Evolutionary conservation across 2,888 invertebrate species (phyloP).

Genomic region (Athalia circularis): DNA sequence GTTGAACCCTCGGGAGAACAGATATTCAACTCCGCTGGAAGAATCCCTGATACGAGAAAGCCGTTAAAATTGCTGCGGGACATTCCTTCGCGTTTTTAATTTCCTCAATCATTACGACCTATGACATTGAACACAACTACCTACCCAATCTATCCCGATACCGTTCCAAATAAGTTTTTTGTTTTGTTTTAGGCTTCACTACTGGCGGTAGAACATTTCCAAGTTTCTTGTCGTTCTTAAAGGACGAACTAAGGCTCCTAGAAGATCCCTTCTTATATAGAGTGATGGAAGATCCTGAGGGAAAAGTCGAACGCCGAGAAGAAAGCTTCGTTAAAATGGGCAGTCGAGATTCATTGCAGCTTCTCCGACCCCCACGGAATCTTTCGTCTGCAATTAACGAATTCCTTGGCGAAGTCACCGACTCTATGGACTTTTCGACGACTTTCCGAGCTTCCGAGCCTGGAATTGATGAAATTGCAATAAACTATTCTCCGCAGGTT

Average conservation of each 20-base stretch:
- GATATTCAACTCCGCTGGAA: conserved; percentile 51
- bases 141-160: conserved; percentile 59
- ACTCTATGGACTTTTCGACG: not conserved
- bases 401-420: not conserved
- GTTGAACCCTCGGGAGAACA: conserved; percentile 61
- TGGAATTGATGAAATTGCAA: conserved; percentile 24
- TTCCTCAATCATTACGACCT: not conserved
- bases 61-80: not conserved
- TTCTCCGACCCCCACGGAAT: not conserved
- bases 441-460: conserved; percentile 3
- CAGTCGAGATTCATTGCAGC: conserved; percentile 3
- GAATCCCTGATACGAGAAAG: conserved; percentile 51
- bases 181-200: conserved; percentile 50
- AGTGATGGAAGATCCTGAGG: not conserved
- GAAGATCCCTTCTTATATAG: not conserved
- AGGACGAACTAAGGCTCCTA: conserved; percentile 42
- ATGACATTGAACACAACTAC: too few species aligned
- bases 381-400: conserved; percentile 17
- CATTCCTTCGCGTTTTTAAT: conserved; percentile 7
- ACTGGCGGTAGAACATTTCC: conserved; percentile 51
- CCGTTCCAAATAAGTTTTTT: conserved; percentile 62
- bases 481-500: conserved; percentile 27
- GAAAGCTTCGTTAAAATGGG: too few species aligned
- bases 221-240: conserved; percentile 60
- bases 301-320: not conserved